These are phyloP conservation scores for Panzeria rudis DNA, from an alignment of 2,888 invertebrate species.

Conservation along the genomic window DNA sequence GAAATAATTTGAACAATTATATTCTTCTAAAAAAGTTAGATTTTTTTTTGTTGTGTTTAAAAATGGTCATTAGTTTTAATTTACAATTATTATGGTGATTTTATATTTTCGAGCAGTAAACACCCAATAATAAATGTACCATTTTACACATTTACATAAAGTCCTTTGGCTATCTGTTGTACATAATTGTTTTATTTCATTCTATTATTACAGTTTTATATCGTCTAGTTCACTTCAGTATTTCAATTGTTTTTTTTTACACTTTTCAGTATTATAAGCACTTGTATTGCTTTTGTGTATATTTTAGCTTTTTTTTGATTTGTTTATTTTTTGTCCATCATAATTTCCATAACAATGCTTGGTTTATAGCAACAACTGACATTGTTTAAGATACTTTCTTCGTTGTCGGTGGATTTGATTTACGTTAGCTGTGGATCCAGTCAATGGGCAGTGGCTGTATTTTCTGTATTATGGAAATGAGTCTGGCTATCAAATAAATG, in stretches of 20 bases:
- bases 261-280: constrained; percentile 24
- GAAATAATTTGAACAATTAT: neutral
- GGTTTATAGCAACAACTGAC: constrained; percentile 48
- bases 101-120: neutral
- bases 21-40: neutral
- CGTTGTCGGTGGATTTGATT: constrained; percentile 5
- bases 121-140: constrained; percentile 19
- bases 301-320: constrained; percentile 1
- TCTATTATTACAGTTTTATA: constrained; percentile 16
- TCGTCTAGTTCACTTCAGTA: constrained; percentile 22
- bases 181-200: constrained; percentile 21
- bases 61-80: neutral
- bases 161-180: constrained; percentile 32
- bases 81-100: constrained; percentile 15
- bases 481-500: too few species aligned
- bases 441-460: neutral
- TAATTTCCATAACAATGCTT: constrained; percentile 63
- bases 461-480: too few species aligned
- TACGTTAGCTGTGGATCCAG: neutral
- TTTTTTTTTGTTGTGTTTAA: neutral
- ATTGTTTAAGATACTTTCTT: constrained; percentile 45
- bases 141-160: constrained; percentile 18
- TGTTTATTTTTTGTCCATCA: constrained; percentile 39
- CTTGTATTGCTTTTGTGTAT: constrained; percentile 3
- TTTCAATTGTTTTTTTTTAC: constrained; percentile 36